Evolutionary conservation across 37 sponge, comb jelly and placozoan genomes (phyloP).

Genomic region (Halisarca cf. caerulea): DNA sequence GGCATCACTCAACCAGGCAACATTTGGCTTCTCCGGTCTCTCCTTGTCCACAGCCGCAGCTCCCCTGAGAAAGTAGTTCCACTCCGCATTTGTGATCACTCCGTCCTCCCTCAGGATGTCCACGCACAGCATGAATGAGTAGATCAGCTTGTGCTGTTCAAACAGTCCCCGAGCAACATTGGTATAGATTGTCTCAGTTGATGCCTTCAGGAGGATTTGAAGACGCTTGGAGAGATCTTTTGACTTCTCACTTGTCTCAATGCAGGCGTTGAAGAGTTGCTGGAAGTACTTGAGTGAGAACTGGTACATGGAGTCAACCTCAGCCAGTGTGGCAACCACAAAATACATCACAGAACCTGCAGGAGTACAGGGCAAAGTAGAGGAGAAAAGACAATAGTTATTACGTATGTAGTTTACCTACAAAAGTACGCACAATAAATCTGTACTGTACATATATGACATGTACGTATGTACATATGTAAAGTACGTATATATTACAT

Average conservation of each 20-base stretch:
- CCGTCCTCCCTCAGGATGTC: slow-evolving; percentile 92
- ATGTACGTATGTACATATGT: no score
- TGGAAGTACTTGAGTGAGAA: slow-evolving; percentile 98
- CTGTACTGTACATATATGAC: no score
- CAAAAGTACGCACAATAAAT: no score
- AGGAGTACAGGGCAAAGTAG: background rate
- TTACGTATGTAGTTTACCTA: background rate
- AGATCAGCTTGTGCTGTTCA: slow-evolving; percentile 96
- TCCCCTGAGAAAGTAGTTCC: slow-evolving; percentile 98
- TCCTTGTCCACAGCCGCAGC: slow-evolving; percentile 92
- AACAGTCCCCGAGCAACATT: slow-evolving; percentile 96
- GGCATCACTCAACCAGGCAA: slow-evolving; percentile 76
- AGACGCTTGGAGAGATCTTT: slow-evolving; percentile 78
- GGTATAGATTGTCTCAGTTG: slow-evolving; percentile 84
- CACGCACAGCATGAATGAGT: slow-evolving; percentile 96
- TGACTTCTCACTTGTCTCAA: slow-evolving; percentile 90
- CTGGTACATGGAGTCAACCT: slow-evolving; percentile 99
- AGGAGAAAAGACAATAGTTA: background rate
- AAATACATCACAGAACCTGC: slow-evolving; percentile 96
- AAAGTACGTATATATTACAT: no score
- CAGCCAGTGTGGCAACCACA: slow-evolving; percentile 92
- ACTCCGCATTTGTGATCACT: slow-evolving; percentile 77
- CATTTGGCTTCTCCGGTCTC: slow-evolving; percentile 84
- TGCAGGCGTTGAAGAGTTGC: slow-evolving; percentile 87
- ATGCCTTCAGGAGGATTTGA: slow-evolving; percentile 70